These are phyloP conservation scores for Anthopleura sola DNA, from an alignment of 64 coral and sea anemone genomes.

Conservation along the genomic window DNA sequence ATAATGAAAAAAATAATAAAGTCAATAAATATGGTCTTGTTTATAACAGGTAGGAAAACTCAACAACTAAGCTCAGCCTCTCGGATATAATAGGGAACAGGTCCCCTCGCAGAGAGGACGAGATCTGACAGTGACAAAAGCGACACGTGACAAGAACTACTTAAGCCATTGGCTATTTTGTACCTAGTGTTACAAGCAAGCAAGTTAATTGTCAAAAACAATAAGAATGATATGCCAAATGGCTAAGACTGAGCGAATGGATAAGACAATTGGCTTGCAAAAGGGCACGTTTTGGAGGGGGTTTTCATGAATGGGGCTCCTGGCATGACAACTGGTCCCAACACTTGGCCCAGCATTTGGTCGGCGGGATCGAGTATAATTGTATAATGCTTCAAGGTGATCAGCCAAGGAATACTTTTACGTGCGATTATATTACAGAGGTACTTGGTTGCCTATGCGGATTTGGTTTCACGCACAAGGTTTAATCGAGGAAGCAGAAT, in stretches of 20 bases:
- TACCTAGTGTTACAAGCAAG: not conserved
- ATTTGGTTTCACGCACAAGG: not conserved
- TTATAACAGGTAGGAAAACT: not conserved
- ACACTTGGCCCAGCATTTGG: constrained; percentile 12
- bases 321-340: not conserved
- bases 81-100: not conserved
- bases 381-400: not conserved
- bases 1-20: not conserved
- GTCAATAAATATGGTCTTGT: not conserved
- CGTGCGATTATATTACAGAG: not conserved
- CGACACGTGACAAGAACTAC: constrained; percentile 4
- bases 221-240: not conserved
- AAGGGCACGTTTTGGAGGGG: not conserved
- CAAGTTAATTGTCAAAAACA: not conserved
- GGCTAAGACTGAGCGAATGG: not conserved
- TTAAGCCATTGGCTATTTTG: constrained; percentile 3
- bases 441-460: not conserved
- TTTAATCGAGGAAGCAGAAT: not conserved
- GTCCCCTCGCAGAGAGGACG: not conserved
- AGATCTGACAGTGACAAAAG: not conserved
- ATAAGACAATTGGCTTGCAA: constrained; percentile 7
- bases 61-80: not conserved
- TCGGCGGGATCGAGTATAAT: not conserved
- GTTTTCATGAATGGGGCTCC: not conserved
- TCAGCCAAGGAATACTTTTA: not conserved